Evolutionary conservation across 2,113 vertebrate species (phyloP).

Genomic region (Sciurus niger): DNA sequence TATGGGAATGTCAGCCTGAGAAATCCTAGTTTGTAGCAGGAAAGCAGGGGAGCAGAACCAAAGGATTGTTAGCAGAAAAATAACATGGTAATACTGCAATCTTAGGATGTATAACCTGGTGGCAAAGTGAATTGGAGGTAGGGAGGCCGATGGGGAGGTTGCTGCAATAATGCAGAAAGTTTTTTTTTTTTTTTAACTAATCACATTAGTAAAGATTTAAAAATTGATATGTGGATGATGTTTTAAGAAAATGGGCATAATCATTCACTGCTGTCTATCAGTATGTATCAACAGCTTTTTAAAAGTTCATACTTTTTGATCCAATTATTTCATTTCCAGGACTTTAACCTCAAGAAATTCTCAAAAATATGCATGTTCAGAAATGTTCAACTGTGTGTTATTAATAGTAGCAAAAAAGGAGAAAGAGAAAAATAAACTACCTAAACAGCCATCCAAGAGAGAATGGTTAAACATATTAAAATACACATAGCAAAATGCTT

Average conservation of each 20-base stretch:
- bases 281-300: not conserved
- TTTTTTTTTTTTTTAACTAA: constrained; percentile 19
- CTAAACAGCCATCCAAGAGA: constrained; percentile 3
- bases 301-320: constrained; percentile 56
- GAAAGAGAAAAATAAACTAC: not conserved
- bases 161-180: constrained; percentile 14
- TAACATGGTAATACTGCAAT: not conserved
- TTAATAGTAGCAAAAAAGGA: constrained; percentile 16
- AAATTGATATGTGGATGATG: constrained; percentile 63
- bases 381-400: constrained; percentile 29
- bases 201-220: constrained; percentile 68
- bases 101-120: not conserved
- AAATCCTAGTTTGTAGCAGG: not conserved
- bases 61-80: not conserved
- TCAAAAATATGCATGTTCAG: constrained; percentile 37
- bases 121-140: not conserved
- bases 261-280: constrained; percentile 39
- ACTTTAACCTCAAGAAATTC: constrained; percentile 48
- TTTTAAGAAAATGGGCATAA: constrained; percentile 66
- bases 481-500: constrained; percentile 54
- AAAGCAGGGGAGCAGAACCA: not conserved
- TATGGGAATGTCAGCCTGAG: not conserved
- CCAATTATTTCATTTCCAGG: constrained; percentile 48
- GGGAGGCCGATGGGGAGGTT: not conserved
- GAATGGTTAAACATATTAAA: constrained; percentile 49